phyloP scores from a whole-genome alignment of 2,888 invertebrate genomes.

The Acrobasis repandana region DNA sequence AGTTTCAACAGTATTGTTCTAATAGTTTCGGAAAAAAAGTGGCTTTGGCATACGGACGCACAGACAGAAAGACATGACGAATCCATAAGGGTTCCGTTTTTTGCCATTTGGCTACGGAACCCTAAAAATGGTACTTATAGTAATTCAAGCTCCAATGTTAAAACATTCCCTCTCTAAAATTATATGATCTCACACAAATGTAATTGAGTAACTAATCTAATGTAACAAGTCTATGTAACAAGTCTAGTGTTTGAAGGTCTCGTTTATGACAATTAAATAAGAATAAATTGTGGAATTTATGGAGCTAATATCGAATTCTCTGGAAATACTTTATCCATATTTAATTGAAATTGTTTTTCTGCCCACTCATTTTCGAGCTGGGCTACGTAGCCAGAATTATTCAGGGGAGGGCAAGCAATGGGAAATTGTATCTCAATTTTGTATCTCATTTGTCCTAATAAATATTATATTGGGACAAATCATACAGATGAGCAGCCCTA shows the following conservation, averaged over 20 bases:
- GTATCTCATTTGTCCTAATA: too few species aligned
- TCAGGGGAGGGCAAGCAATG: not conserved
- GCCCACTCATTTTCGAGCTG: not conserved
- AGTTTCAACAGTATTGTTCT: too few species aligned
- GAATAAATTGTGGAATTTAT: not conserved
- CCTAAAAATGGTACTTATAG: not conserved
- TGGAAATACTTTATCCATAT: not conserved
- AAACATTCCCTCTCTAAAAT: not conserved
- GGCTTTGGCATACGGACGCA: too few species aligned
- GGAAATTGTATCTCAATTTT: not conserved
- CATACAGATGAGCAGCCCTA: too few species aligned
- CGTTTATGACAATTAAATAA: not conserved
- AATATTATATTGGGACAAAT: too few species aligned
- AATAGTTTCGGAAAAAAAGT: too few species aligned
- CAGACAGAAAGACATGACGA: too few species aligned
- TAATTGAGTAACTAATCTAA: not conserved
- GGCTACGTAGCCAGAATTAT: not conserved
- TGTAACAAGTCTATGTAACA: too few species aligned
- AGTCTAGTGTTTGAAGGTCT: not conserved
- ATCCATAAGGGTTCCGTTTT: too few species aligned
- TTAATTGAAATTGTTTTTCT: not conserved
- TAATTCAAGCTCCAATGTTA: not conserved
- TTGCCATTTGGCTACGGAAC: too few species aligned
- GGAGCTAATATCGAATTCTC: not conserved
- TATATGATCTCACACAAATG: not conserved